These are phyloP conservation scores for Leptopilina myrica DNA, from an alignment of 2,888 invertebrate species.

Conservation along the genomic window DNA sequence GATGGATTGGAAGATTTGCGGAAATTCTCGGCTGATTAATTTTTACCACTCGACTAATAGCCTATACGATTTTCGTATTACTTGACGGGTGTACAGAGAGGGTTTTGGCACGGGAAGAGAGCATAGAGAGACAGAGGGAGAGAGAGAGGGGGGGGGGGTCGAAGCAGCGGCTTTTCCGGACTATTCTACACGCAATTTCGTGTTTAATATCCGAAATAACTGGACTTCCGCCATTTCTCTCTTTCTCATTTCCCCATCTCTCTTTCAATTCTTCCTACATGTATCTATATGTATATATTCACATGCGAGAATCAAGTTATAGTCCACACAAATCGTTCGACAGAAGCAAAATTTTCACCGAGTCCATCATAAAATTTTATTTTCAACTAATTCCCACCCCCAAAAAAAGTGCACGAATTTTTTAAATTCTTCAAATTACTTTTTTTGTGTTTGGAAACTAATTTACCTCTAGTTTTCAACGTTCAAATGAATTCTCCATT, in stretches of 20 bases:
- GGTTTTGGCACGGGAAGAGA: constrained; percentile 44
- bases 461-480: no score
- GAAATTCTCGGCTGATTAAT: constrained; percentile 38
- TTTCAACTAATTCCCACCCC: background rate
- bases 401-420: no score
- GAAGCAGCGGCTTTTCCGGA: constrained; percentile 63
- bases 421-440: no score
- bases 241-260: constrained; percentile 45
- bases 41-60: constrained; percentile 44
- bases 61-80: constrained; percentile 57
- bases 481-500: no score
- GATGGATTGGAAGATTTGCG: constrained; percentile 37
- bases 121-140: constrained; percentile 27
- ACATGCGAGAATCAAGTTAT: constrained; percentile 18
- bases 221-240: constrained; percentile 63
- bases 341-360: background rate
- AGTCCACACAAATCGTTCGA: background rate
- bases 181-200: constrained; percentile 69
- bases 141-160: constrained; percentile 49
- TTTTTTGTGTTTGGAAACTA: no score
- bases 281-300: background rate
- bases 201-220: constrained; percentile 71
- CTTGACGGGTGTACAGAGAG: constrained; percentile 55
- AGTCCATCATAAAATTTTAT: background rate
- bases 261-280: constrained; percentile 2